Conservation (phyloP, 35 echinoderm and acorn worm genomes). For the Apostichopus californicus region DNA sequence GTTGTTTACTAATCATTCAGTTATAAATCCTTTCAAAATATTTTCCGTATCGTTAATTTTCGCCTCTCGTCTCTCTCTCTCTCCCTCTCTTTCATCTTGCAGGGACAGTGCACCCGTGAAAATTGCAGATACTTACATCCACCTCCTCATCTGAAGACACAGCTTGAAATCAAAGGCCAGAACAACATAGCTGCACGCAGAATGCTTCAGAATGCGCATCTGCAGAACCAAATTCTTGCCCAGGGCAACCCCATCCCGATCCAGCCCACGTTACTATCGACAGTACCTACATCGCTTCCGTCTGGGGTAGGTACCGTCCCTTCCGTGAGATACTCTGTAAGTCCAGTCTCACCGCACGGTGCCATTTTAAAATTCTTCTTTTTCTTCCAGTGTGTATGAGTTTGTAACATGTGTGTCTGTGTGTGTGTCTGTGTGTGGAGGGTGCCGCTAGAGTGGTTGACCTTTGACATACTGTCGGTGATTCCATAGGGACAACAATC, state of each 20-base stretch:
- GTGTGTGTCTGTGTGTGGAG: background rate
- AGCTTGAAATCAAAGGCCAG: conserved; percentile 98
- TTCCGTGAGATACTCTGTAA: background rate
- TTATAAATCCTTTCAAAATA: too few relatives aligned
- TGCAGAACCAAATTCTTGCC: conserved; percentile 81
- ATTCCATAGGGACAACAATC: too few relatives aligned
- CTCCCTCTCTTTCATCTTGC: background rate
- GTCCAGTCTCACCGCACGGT: background rate
- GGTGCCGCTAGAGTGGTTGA: background rate
- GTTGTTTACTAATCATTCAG: too few relatives aligned
- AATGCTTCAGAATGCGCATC: conserved; percentile 85
- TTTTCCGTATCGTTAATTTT: too few relatives aligned
- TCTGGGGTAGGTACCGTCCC: conserved; percentile 47
- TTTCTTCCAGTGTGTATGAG: background rate
- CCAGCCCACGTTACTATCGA: conserved; percentile 49
- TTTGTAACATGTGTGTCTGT: background rate
- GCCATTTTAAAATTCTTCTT: too few relatives aligned
- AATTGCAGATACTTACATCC: conserved; percentile 99
- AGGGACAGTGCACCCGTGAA: conserved; percentile 98
- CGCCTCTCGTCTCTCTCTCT: too few relatives aligned
- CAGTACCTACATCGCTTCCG: conserved; percentile 49
- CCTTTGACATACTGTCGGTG: too few relatives aligned
- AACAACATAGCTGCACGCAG: conserved; percentile 95
- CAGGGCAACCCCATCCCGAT: conserved; percentile 61
- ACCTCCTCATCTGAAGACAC: conserved; percentile 97